A percentile compares a stretch with the other conserved stretches of the same genome.
These are phyloP conservation scores for Rhinophrynus dorsalis DNA, from an alignment of 2,797 vertebrate species.

Conservation along the genomic window DNA sequence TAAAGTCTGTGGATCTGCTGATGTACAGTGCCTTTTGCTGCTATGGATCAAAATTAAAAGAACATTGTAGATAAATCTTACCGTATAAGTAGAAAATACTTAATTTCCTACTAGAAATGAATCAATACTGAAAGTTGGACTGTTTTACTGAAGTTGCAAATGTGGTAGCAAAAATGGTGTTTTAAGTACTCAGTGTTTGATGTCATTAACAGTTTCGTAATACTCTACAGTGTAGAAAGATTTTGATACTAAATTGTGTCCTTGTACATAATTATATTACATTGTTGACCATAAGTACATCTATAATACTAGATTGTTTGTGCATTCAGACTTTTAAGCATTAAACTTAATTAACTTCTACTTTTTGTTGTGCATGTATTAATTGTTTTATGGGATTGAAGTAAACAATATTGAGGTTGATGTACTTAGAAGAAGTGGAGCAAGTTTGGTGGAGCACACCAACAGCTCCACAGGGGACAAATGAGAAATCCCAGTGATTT, in stretches of 20 bases:
- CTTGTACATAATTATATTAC: constrained; percentile 83
- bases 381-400: too few relatives aligned
- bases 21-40: constrained; percentile 87
- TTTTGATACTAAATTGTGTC: constrained; percentile 85
- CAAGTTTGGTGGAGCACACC: too few relatives aligned
- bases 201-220: constrained; percentile 82
- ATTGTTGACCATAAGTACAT: constrained; percentile 79
- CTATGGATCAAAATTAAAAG: constrained; percentile 85
- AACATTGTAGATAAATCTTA: constrained; percentile 82
- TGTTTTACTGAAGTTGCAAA: constrained; percentile 77
- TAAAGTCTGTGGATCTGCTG: constrained; percentile 84
- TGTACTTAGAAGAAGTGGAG: too few relatives aligned
- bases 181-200: constrained; percentile 83
- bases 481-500: too few relatives aligned
- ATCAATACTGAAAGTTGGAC: constrained; percentile 79
- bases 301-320: constrained; percentile 82
- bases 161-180: constrained; percentile 80
- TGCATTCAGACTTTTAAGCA: constrained; percentile 83
- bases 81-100: constrained; percentile 80
- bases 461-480: too few relatives aligned
- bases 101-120: constrained; percentile 83
- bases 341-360: constrained; percentile 82
- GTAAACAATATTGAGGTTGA: too few relatives aligned
- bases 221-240: constrained; percentile 80
- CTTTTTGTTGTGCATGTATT: constrained; percentile 16